Conservation (phyloP, 1,140 invertebrate genomes). For the Diachasmimorpha longicaudata region DNA sequence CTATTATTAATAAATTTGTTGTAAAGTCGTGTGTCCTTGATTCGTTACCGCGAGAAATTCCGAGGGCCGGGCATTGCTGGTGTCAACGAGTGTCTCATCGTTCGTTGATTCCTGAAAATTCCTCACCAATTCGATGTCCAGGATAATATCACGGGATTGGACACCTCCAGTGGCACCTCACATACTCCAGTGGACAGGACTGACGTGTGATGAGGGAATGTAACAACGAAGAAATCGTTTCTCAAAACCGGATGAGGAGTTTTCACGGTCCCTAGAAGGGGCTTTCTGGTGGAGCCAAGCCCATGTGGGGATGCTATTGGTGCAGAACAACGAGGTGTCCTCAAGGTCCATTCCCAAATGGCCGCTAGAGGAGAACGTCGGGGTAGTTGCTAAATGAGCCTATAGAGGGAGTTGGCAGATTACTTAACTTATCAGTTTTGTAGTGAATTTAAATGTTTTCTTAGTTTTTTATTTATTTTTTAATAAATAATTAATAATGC, state of each 20-base stretch:
- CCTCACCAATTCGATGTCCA: not conserved
- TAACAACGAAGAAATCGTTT: not conserved
- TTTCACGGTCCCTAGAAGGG: not conserved
- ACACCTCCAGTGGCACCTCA: not conserved
- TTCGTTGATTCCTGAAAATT: not conserved
- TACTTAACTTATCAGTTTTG: too few relatives aligned
- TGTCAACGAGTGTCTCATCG: not conserved
- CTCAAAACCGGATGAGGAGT: not conserved
- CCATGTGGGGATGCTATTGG: not conserved
- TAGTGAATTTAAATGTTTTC: too few relatives aligned
- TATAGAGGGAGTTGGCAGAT: too few relatives aligned
- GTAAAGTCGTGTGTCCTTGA: not conserved
- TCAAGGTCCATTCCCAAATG: constrained; percentile 8
- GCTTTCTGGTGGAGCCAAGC: not conserved
- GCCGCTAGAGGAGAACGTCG: not conserved
- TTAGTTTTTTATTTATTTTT: too few relatives aligned
- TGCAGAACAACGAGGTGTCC: not conserved
- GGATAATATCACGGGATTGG: not conserved
- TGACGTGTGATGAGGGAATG: not conserved
- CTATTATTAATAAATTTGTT: not conserved
- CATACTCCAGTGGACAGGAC: not conserved
- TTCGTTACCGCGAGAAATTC: not conserved
- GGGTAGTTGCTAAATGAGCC: too few relatives aligned
- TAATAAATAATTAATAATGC: too few relatives aligned
- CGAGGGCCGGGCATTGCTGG: not conserved